phyloP scores from a whole-genome alignment of 2,797 vertebrate genomes.

The Taeniopygia guttata region DNA sequence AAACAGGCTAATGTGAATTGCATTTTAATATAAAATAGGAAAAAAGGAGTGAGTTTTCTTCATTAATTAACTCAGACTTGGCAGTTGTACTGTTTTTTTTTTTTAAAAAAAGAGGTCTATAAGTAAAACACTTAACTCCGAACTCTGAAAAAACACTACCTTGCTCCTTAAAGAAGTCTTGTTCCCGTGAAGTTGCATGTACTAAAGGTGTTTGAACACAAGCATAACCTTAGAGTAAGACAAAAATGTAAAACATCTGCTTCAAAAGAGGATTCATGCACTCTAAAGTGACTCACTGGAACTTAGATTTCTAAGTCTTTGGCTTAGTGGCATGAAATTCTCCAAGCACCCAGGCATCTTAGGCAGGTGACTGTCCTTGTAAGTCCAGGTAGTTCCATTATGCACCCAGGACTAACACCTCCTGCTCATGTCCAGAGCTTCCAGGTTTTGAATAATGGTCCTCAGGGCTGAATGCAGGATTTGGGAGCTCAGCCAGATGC shows the following conservation, averaged over 20 bases:
- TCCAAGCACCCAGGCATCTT: neutral
- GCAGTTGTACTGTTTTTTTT: neutral
- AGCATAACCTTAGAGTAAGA: neutral
- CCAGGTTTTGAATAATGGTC: neutral
- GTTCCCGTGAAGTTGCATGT: neutral
- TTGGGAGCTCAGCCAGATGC: neutral
- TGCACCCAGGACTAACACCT: neutral
- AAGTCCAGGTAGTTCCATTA: neutral
- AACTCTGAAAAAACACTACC: neutral
- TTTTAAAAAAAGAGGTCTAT: accelerated
- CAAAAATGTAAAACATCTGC: neutral
- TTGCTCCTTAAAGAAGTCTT: neutral
- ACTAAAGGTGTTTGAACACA: neutral
- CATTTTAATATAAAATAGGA: neutral
- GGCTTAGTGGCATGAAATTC: neutral
- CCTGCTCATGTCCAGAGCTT: neutral
- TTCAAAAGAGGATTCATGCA: neutral
- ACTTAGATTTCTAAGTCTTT: neutral
- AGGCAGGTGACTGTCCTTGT: neutral
- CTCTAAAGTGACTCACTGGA: neutral
- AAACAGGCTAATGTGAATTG: neutral
- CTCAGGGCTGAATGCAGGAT: neutral
- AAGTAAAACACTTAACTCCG: neutral
- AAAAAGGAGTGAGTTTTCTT: neutral
- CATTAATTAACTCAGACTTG: neutral